phyloP scores from a whole-genome alignment of 2,888 invertebrate genomes.

The Sesia apiformis region DNA sequence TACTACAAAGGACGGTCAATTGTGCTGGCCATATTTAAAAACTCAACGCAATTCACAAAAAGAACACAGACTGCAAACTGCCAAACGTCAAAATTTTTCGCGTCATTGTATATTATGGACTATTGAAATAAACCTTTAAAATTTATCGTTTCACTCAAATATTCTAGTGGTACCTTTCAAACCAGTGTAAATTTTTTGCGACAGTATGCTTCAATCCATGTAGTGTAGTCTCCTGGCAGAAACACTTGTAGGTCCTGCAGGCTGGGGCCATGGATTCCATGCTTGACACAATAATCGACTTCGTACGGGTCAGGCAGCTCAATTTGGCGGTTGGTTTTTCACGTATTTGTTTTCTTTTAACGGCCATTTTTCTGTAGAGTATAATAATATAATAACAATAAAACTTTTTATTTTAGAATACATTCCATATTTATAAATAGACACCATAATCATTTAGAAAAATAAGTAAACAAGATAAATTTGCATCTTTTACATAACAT shows the following conservation, averaged over 20 bases:
- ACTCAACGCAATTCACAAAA: not conserved
- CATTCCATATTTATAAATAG: too few species aligned
- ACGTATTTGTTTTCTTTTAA: conserved; percentile 4
- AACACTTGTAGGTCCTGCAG: conserved; percentile 37
- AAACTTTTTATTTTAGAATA: not conserved
- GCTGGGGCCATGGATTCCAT: conserved; percentile 28
- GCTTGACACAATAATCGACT: conserved; percentile 30
- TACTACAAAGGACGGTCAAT: too few species aligned
- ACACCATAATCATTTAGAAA: too few species aligned
- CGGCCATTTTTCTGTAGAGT: conserved; percentile 2
- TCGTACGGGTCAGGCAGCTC: conserved; percentile 39
- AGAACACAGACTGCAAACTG: not conserved
- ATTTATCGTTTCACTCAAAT: not conserved
- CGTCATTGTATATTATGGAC: not conserved
- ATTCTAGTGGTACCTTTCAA: conserved; percentile 39
- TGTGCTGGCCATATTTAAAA: not conserved
- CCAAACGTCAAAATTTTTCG: not conserved
- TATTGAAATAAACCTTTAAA: not conserved
- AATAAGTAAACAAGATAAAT: too few species aligned
- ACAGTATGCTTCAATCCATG: conserved; percentile 66
- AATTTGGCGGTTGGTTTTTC: conserved; percentile 29
- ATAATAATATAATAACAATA: not conserved
- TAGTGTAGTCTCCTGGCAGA: conserved; percentile 56
- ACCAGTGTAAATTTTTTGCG: conserved; percentile 43
- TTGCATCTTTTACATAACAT: too few species aligned